Evolutionary conservation across 2,888 invertebrate genomes (phyloP), one percentile per base, ranked within the genome.

Genomic region (Blastobasis adustella): DNA sequence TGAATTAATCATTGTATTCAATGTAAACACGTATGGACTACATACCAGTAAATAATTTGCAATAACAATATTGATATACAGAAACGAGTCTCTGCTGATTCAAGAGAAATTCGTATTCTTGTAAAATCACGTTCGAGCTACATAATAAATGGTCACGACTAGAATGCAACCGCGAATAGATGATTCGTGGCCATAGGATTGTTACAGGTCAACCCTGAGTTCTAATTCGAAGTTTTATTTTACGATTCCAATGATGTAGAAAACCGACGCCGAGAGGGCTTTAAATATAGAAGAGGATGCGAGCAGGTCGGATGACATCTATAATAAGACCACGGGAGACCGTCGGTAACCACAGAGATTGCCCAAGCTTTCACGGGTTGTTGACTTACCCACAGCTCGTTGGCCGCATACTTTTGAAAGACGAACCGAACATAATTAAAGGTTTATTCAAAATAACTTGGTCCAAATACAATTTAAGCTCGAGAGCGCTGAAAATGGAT

Each of bases 261-360:
- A 72, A 69, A 71, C 69, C 72, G 71, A 65, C 73, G 75, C 66
- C 65, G 75, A 71, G 77, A 69, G 72, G 67, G 67, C 74, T 23
- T 84, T 87, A 87, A 80, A 87, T 87, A 81, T 86, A 88, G 84
- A 84, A 76, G 79, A 79, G 81, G 83, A 87, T 85, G 80, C 79
- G 76, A 79, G 83, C 83, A 82, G 87, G 83, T 85, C 85, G 82
- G 79, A 75, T 87, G 87, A 85, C 88, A 84, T 83, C 88, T 88
- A 88, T 83, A 86, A 85, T 87, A 87, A 88, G 87, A 82, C 69
- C 81, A 79, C 83, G 81, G 69, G 82, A 82, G 82, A 83, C 81
- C 78, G 76, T 73, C 79, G 75, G 82, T 79, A 78, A 77, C 75
- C 71, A 70, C 68, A 69, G 71, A 74, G 73, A 79, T 82, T 82